Evolutionary conservation across 2,888 invertebrate species (phyloP).

Genomic region (Volucella inanis): DNA sequence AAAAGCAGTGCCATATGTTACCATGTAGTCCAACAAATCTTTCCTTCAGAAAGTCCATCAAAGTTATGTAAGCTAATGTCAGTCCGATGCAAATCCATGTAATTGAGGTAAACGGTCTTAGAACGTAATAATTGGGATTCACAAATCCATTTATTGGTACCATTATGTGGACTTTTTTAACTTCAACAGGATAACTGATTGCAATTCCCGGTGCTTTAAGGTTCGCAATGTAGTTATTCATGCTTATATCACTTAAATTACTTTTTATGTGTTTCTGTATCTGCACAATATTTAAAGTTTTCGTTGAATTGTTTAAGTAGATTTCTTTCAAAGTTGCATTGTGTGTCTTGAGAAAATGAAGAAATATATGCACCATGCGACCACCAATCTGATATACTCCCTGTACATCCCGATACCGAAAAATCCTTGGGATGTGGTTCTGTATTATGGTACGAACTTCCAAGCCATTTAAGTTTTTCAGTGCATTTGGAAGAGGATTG

Average conservation of each 20-base stretch:
- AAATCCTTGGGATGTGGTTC: slow-evolving; percentile 17
- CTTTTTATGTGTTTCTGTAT: too few relatives aligned
- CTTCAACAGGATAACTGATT: slow-evolving; percentile 22
- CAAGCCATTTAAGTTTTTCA: too few relatives aligned
- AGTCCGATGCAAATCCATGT: slow-evolving; percentile 47
- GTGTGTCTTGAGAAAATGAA: slow-evolving; percentile 18
- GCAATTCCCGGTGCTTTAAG: background rate
- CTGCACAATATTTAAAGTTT: too few relatives aligned
- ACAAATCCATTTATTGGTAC: slow-evolving; percentile 39
- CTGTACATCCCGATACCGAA: slow-evolving; percentile 11
- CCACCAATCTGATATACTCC: slow-evolving; percentile 18
- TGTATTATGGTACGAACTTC: too few relatives aligned
- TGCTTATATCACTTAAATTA: slow-evolving; percentile 30
- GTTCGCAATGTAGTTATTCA: slow-evolving; percentile 27
- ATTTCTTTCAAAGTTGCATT: slow-evolving; percentile 49
- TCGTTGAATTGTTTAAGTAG: slow-evolving; percentile 16
- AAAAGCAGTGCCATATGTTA: slow-evolving; percentile 31
- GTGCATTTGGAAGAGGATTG: too few relatives aligned
- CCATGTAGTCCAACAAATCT: background rate
- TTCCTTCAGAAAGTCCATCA: slow-evolving; percentile 38
- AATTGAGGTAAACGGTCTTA: slow-evolving; percentile 15
- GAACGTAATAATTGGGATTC: slow-evolving; percentile 48
- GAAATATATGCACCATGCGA: slow-evolving; percentile 20
- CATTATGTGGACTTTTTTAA: slow-evolving; percentile 23
- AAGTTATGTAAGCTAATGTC: slow-evolving; percentile 31